Conservation (phyloP, 2,113 vertebrate species). For the Calidris pugnax region DNA sequence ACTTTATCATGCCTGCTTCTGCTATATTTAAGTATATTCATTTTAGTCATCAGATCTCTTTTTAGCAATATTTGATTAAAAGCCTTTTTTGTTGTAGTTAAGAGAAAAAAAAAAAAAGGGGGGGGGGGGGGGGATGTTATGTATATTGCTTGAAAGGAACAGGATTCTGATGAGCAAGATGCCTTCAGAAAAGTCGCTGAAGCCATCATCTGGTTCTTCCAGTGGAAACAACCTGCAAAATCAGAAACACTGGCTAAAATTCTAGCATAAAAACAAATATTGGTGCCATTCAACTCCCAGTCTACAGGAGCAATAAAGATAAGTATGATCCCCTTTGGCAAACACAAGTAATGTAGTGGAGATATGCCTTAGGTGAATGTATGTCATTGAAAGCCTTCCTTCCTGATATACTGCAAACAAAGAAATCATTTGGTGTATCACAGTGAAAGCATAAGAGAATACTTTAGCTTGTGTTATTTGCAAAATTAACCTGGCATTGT, state of each 20-base stretch:
- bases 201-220: background rate
- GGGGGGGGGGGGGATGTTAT: background rate
- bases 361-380: background rate
- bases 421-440: background rate
- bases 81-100: background rate
- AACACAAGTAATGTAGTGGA: background rate
- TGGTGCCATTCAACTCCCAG: background rate
- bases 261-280: background rate
- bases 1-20: constrained; percentile 47
- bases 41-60: constrained; percentile 1
- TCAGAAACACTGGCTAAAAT: background rate
- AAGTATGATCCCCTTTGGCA: background rate
- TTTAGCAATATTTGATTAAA: constrained; percentile 32
- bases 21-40: constrained; percentile 37
- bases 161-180: background rate
- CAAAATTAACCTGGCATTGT: background rate
- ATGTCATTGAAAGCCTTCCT: background rate
- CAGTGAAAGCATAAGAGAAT: background rate
- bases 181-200: background rate
- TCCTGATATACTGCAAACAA: background rate
- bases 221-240: background rate
- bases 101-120: background rate
- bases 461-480: background rate
- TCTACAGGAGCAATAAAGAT: background rate
- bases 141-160: background rate